These are phyloP conservation scores for Pantherophis vulpinus DNA, from an alignment of 2,797 vertebrate genomes.

Conservation along the genomic window DNA sequence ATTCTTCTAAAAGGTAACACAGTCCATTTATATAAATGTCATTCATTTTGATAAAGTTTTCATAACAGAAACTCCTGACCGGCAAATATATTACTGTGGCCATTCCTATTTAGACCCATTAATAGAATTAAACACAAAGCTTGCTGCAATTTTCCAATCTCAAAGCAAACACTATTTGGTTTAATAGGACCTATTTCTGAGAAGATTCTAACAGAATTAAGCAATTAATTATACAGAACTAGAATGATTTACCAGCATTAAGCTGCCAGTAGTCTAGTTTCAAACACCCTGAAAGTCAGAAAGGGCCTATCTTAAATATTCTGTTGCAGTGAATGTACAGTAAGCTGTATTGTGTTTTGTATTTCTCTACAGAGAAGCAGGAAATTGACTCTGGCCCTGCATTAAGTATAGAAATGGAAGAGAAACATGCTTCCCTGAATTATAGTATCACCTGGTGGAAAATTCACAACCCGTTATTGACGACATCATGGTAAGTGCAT, in stretches of 20 bases:
- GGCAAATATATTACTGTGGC: not conserved
- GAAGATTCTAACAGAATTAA: not conserved
- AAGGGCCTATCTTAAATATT: not conserved
- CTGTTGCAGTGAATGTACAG: not conserved
- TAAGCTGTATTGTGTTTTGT: not conserved
- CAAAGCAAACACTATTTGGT: not conserved
- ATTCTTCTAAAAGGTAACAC: slow-evolving; percentile 3
- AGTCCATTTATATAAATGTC: not conserved
- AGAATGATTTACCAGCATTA: not conserved
- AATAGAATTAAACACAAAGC: not conserved
- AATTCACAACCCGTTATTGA: not conserved
- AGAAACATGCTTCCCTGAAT: not conserved
- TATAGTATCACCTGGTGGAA: not conserved
- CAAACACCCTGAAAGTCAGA: not conserved
- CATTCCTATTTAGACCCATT: not conserved
- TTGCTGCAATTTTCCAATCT: not conserved
- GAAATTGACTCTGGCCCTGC: not conserved
- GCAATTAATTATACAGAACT: not conserved
- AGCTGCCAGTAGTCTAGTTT: not conserved
- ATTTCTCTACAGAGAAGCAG: not conserved
- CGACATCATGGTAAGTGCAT: not conserved
- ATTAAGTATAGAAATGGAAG: not conserved
- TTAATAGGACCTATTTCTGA: not conserved
- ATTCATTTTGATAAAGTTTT: not conserved
- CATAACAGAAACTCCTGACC: not conserved